Conservation (phyloP, 2,888 invertebrate species). For the Aproaerema taeniolella region DNA sequence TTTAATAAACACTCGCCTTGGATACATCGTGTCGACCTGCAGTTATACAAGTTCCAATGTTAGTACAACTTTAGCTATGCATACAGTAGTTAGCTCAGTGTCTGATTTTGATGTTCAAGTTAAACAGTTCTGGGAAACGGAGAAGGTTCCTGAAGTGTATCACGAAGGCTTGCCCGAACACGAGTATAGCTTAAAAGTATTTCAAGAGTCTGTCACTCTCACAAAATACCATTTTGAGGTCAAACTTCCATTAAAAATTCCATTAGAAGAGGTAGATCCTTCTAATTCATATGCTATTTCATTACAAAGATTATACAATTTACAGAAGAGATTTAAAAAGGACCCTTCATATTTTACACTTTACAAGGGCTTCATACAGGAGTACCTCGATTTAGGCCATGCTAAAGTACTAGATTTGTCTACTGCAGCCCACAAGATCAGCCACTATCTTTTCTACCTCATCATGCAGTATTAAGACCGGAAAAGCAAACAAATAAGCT, state of each 20-base stretch:
- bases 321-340: not conserved
- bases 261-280: not conserved
- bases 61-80: not conserved
- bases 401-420: not conserved
- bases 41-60: too few relatives aligned
- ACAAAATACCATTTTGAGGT: not conserved
- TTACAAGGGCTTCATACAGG: not conserved
- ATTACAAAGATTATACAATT: not conserved
- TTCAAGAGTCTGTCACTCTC: not conserved
- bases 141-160: slow-evolving; percentile 15
- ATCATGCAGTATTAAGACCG: not conserved
- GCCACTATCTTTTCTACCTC: not conserved
- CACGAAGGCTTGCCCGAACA: slow-evolving; percentile 11
- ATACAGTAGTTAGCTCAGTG: not conserved
- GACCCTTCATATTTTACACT: not conserved
- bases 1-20: too few relatives aligned
- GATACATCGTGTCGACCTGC: too few relatives aligned
- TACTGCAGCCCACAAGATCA: not conserved
- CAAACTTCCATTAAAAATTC: not conserved
- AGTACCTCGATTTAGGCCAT: not conserved
- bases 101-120: too few relatives aligned
- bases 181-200: not conserved
- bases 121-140: slow-evolving; percentile 1
- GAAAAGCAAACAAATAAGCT: not conserved
- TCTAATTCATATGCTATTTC: not conserved